Base-by-base conservation (phyloP, 2,113 vertebrate genomes). In the Erythrocercus mccallii region DNA sequence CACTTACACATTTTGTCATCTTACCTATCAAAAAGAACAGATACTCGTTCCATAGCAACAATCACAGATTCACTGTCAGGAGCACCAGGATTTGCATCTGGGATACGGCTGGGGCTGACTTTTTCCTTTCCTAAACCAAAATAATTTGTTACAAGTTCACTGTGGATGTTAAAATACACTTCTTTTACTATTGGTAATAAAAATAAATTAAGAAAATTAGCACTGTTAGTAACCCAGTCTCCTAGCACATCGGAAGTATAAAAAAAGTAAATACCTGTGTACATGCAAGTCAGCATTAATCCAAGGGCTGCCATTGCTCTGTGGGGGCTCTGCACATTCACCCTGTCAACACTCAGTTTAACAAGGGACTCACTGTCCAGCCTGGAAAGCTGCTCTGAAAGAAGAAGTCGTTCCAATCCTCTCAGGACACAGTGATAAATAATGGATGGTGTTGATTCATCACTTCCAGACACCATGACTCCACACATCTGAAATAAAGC, bases 251-350 rank as follows among this genome's bases (percentile, higher is more conserved):
- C 15, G 60, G 53, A 66, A 16, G 16, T 28, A 48, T 10, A n/a
- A 71, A 66, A 66, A 13, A 48, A 35, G 12, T 11, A 35, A 91
- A 96, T 97, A 99, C 99, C 99, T 95, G 99, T 99, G 97, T 99
- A 99, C 99, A 99, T 99, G 98, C 99, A 99, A 92, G 99, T 99
- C 80, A 99, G 98, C 99, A 99, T 99, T 93, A 99, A 98, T 65
- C 99, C 99, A 81, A 99, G 98, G 20, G 99, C 99, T 7, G 99
- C 99, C 99, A 99, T 99, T 56, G 99, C 99, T 94, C 99, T 97
- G 97, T 99, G 99, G 0, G 99, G 99, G 16, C 99, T 99, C 77
- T 99, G 99, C 97, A 99, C 99, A 87, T 99, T 99, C 93, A 99
- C 99, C 48, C 99, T 95, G 95, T 99, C 99, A 88, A 99, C 99